A percentile compares a stretch with the other conserved stretches of the same genome.
These are phyloP conservation scores for Pollenia angustigena DNA, from an alignment of 2,888 invertebrate species.

Conservation along the genomic window DNA sequence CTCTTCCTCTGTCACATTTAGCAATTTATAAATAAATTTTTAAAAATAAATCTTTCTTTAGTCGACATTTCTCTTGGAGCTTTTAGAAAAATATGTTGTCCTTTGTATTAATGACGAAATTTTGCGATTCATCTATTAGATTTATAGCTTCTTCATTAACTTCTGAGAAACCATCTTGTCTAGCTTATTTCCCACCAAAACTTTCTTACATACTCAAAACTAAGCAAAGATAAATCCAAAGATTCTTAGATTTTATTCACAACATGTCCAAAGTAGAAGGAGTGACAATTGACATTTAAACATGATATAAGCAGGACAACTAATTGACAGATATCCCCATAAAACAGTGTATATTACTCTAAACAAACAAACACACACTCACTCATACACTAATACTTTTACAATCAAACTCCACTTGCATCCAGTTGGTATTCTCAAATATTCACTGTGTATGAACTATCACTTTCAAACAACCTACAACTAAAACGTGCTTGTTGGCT, in stretches of 20 bases:
- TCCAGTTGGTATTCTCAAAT: neutral
- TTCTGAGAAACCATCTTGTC: no score
- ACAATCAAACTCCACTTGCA: slow-evolving; percentile 13
- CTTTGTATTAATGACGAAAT: no score
- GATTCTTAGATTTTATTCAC: slow-evolving; percentile 24
- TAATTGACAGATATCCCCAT: slow-evolving; percentile 67
- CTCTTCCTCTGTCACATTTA: no score
- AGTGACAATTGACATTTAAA: slow-evolving; percentile 71
- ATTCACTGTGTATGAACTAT: slow-evolving; percentile 48
- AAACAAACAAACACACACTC: slow-evolving; percentile 5
- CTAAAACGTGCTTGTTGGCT: slow-evolving; percentile 69
- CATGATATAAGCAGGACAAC: slow-evolving; percentile 72
- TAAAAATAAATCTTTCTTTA: no score
- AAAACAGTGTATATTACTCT: slow-evolving; percentile 63
- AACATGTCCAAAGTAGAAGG: slow-evolving; percentile 53
- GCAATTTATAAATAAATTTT: no score
- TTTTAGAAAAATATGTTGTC: no score
- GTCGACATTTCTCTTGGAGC: no score
- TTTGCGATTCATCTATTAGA: no score
- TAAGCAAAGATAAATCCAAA: neutral
- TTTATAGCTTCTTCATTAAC: no score
- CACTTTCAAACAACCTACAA: slow-evolving; percentile 72
- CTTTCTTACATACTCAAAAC: neutral
- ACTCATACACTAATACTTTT: neutral
- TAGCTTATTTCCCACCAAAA: neutral